phyloP scores from a whole-genome alignment of 2,888 invertebrate species.

The Eucera pruinosa region DNA sequence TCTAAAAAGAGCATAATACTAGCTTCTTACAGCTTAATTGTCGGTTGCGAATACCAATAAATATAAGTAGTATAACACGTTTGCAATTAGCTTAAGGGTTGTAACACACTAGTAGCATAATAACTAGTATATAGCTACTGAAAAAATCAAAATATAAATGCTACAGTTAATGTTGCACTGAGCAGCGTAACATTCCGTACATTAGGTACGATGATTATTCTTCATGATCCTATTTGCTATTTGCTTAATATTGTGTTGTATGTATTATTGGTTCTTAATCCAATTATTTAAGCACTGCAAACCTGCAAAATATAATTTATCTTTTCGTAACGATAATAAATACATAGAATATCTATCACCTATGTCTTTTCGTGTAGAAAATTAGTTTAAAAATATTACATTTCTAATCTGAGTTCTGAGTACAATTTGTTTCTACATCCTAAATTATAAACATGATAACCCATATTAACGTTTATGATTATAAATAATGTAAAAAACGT shows the following conservation, averaged over 20 bases:
- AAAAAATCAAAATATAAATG: slow-evolving; percentile 63
- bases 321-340: neutral
- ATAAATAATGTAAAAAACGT: too few relatives aligned
- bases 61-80: slow-evolving; percentile 55
- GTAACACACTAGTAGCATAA: slow-evolving; percentile 49
- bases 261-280: slow-evolving; percentile 48
- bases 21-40: slow-evolving; percentile 48
- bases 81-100: slow-evolving; percentile 33
- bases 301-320: slow-evolving; percentile 50
- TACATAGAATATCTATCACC: neutral
- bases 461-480: too few relatives aligned
- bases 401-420: neutral
- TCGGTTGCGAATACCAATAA: slow-evolving; percentile 45
- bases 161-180: slow-evolving; percentile 75
- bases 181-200: slow-evolving; percentile 73
- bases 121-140: slow-evolving; percentile 50
- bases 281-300: slow-evolving; percentile 61
- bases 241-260: slow-evolving; percentile 45
- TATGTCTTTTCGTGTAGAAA: neutral
- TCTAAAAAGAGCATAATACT: slow-evolving; percentile 58
- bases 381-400: neutral
- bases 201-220: slow-evolving; percentile 65
- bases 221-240: slow-evolving; percentile 51
- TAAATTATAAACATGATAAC: too few relatives aligned
- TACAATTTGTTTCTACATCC: neutral